These are phyloP conservation scores for Mugil cephalus DNA, from an alignment of 2,113 vertebrate genomes.

Conservation along the genomic window DNA sequence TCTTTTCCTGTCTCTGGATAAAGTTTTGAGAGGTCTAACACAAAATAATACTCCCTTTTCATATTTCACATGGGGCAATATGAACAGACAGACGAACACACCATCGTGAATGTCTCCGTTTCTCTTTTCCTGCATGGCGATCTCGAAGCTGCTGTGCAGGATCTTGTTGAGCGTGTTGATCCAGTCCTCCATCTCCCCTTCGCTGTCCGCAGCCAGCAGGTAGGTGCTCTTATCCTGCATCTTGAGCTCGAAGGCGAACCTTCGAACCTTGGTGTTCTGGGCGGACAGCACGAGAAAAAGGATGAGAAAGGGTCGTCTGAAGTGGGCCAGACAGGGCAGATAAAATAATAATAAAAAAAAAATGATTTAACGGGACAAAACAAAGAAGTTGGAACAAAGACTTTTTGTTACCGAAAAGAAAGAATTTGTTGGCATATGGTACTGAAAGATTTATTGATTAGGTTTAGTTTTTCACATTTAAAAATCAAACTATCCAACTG, in stretches of 20 bases:
- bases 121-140: constrained; percentile 97
- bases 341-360: background rate
- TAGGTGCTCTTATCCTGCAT: constrained; percentile 99
- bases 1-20: constrained; percentile 2
- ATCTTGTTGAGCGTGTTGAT: constrained; percentile 95
- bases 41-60: constrained; percentile 22
- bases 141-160: constrained; percentile 96
- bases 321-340: background rate
- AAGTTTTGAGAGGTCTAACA: constrained; percentile 20
- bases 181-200: constrained; percentile 98
- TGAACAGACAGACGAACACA: constrained; percentile 37
- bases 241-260: constrained; percentile 98
- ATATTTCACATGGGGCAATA: too few relatives aligned
- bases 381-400: background rate
- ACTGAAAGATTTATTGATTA: constrained; percentile 22
- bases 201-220: constrained; percentile 94
- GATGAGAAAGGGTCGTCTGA: background rate
- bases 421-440: background rate
- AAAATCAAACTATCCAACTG: constrained; percentile 31
- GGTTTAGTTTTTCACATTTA: constrained; percentile 47
- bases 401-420: background rate
- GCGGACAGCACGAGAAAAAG: background rate
- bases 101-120: constrained; percentile 95
- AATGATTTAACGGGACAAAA: background rate
- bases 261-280: constrained; percentile 95